phyloP scores from a whole-genome alignment of 2,888 invertebrate species.

The Trichacis sp. region DNA sequence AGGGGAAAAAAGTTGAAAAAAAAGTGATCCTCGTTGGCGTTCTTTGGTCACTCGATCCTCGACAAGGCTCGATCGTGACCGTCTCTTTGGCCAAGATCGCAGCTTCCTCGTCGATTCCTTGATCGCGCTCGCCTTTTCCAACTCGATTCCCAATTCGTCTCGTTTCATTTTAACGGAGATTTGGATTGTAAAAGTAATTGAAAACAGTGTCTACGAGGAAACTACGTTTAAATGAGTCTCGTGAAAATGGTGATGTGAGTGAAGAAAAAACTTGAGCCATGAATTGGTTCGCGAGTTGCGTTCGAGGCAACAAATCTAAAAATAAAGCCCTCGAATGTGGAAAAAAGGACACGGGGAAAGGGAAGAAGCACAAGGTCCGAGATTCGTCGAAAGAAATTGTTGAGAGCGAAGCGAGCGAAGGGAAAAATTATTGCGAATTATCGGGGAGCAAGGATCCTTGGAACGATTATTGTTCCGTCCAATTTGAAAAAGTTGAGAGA shows the following conservation, averaged over 20 bases:
- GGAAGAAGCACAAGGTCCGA: neutral
- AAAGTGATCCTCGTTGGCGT: neutral
- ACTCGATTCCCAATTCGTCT: neutral
- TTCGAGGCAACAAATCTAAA: constrained; percentile 22
- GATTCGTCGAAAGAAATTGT: no score
- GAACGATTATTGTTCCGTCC: neutral
- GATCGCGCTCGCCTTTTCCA: neutral
- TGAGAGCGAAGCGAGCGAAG: neutral
- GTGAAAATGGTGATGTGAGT: neutral
- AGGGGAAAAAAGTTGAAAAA: neutral
- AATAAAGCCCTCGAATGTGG: neutral
- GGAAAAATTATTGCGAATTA: neutral
- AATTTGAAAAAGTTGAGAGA: neutral
- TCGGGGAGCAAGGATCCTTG: neutral
- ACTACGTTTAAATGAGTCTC: neutral
- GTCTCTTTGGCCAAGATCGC: neutral
- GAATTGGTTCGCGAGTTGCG: constrained; percentile 34
- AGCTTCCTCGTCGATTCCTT: neutral
- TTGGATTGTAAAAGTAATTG: neutral
- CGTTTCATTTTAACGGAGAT: neutral
- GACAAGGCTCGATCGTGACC: neutral
- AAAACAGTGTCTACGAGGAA: neutral
- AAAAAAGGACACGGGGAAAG: neutral
- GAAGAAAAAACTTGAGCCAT: constrained; percentile 13
- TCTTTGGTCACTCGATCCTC: neutral